These are phyloP conservation scores for Anoura caudifer DNA, from an alignment of 2,113 vertebrate genomes.

Conservation along the genomic window DNA sequence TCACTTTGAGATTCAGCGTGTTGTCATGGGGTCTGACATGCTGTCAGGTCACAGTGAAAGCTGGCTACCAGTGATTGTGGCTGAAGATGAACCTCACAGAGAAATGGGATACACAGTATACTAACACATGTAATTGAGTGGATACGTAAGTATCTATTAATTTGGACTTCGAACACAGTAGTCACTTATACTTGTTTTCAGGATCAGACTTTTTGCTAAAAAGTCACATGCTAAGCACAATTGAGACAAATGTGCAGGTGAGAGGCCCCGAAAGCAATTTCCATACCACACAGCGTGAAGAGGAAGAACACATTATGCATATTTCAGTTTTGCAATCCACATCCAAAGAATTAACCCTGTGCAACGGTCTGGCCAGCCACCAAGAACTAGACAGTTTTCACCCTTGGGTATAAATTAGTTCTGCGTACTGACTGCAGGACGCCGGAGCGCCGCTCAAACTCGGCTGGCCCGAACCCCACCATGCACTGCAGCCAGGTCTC, in stretches of 20 bases:
- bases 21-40: neutral
- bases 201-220: neutral
- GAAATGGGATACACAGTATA: neutral
- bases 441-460: neutral
- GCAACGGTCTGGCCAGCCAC: conserved; percentile 34
- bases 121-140: neutral
- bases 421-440: neutral
- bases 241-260: neutral
- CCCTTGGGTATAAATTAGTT: conserved; percentile 72
- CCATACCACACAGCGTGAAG: neutral
- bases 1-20: neutral
- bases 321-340: neutral
- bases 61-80: neutral
- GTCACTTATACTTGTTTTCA: neutral
- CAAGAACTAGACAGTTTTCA: conserved; percentile 55
- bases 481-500: conserved; percentile 1
- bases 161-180: neutral
- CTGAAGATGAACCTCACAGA: neutral
- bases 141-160: neutral
- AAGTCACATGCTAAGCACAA: neutral
- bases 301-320: neutral
- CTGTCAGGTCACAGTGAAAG: neutral
- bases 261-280: neutral
- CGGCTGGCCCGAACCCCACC: neutral
- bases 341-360: neutral